A percentile compares a stretch with the other conserved stretches of the same genome.
Evolutionary conservation across 2,797 vertebrate genomes (phyloP).

Genomic region (Naso thynnoides): DNA sequence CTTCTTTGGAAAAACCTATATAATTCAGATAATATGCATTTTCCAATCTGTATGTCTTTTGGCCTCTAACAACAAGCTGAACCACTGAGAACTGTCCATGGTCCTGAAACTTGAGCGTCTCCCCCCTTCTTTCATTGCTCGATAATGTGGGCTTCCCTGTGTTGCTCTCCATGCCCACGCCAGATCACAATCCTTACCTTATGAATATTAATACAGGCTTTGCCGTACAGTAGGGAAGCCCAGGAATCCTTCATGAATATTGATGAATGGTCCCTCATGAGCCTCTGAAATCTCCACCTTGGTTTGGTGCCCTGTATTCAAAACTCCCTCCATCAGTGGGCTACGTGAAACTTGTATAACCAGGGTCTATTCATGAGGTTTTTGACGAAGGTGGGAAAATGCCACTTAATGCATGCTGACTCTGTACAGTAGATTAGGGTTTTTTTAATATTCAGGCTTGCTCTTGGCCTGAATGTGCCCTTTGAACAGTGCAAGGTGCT

Average conservation of each 20-base stretch:
- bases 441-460: conserved; percentile 39
- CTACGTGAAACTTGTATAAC: conserved; percentile 49
- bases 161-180: conserved; percentile 33
- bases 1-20: not conserved
- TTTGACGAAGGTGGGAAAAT: conserved; percentile 45
- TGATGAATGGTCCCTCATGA: conserved; percentile 63
- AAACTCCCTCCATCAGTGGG: conserved; percentile 48
- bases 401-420: conserved; percentile 34
- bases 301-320: conserved; percentile 67
- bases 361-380: conserved; percentile 36
- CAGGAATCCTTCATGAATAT: conserved; percentile 75
- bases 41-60: not conserved
- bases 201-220: conserved; percentile 74
- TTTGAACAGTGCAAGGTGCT: conserved; percentile 56
- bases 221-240: conserved; percentile 72
- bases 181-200: conserved; percentile 51
- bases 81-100: conserved; percentile 55
- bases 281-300: conserved; percentile 63
- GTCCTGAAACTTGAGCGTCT: conserved; percentile 49
- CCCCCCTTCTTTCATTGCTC: conserved; percentile 22
- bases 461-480: conserved; percentile 19
- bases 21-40: not conserved
- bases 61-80: not conserved
- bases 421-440: conserved; percentile 39
- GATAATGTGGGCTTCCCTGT: conserved; percentile 50